These are phyloP conservation scores for Numenius phaeopus DNA, from an alignment of 2,797 vertebrate genomes.

Conservation along the genomic window DNA sequence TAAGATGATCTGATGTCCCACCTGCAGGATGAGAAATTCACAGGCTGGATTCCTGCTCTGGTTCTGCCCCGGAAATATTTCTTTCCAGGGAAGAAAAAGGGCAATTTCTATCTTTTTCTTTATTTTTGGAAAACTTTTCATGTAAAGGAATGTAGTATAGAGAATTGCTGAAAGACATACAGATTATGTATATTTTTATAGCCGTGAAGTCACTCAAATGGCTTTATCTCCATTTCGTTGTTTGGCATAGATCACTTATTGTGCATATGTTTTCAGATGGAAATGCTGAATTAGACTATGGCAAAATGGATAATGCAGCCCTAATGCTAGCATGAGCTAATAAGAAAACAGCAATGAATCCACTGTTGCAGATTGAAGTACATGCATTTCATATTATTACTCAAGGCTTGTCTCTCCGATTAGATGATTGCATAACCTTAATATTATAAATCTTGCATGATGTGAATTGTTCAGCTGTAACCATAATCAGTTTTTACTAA, in stretches of 20 bases:
- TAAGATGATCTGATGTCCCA: neutral
- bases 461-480: conserved; percentile 85
- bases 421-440: conserved; percentile 86
- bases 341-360: conserved; percentile 80
- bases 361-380: conserved; percentile 74
- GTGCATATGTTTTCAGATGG: conserved; percentile 79
- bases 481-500: conserved; percentile 83
- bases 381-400: conserved; percentile 80
- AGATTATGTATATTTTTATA: conserved; percentile 65
- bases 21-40: neutral
- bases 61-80: neutral
- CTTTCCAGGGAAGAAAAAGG: neutral
- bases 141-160: conserved; percentile 6
- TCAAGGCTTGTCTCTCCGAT: conserved; percentile 81
- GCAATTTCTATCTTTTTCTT: neutral
- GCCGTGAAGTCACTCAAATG: conserved; percentile 63
- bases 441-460: conserved; percentile 83
- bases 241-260: conserved; percentile 79
- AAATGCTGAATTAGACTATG: conserved; percentile 80
- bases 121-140: conserved; percentile 34
- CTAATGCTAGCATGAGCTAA: conserved; percentile 76
- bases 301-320: conserved; percentile 77
- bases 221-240: conserved; percentile 69
- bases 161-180: conserved; percentile 38
- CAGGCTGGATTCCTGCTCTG: neutral